Base-by-base conservation (phyloP, 2,888 invertebrate genomes). In the Scaptomyza reducta region DNA sequence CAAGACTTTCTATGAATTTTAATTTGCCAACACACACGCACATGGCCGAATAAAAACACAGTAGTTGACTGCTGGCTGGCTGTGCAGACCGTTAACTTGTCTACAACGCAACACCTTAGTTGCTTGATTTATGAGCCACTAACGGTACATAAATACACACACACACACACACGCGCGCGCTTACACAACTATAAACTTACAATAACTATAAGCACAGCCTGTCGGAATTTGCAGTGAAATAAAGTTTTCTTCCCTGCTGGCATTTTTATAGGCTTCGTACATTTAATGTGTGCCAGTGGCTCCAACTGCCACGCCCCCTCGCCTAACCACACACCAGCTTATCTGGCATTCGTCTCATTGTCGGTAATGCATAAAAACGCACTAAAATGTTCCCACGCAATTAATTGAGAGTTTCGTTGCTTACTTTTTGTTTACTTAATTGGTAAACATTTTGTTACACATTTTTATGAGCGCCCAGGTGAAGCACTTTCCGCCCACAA, bases 361-460 rank as follows among this genome's bases (percentile, higher is more conserved):
- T 71, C 74, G 84, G 84, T 78, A 83, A 83, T 83, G 82, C 86
- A 83, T 83, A 83, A 83, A 83, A 83, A 83, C 86, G 89, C 87
- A 87, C 69, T 85, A 70, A 85, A 85, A 79, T 76, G 64, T 82
- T 85, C 89, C 84, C 88, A 86, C 83, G 80, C 84, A 85, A 85
- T 85, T 85, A 85, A 89, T 89, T 82, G 83, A 71, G 53, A 80
- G 80, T 69, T 87, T 67, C 16, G 63, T 63, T 61, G 58, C 10
- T 31, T 72, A 80, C 66, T 71, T 87, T 79, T 80, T 87, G 89
- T 82, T 85, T 74, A 73, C 87, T 88, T 85, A 85, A 89, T 88
- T 89, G 84, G 84, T 86, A 88, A 85, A 86, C 84, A 85, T 85
- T 89, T 85, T 85, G 89, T 82, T 84, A 87, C 83, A 73, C 86